Evolutionary conservation across 2,888 invertebrate genomes (phyloP), one percentile per base, ranked within the genome.

Genomic region (Stenodera caucasica): DNA sequence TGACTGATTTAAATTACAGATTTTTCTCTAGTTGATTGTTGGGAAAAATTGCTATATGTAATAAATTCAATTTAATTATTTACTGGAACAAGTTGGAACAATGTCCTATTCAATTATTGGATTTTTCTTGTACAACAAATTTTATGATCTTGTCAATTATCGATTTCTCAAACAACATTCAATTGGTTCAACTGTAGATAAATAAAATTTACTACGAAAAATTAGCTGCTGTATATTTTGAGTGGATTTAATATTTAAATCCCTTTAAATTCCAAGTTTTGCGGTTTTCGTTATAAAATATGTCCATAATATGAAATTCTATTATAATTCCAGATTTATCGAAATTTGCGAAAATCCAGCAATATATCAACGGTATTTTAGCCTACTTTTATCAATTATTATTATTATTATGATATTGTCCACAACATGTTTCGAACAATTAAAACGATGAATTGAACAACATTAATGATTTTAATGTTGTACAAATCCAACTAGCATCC

Each of bases 221-320:
- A n/a, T n/a, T n/a, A n/a, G n/a, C n/a, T n/a, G 21, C 12, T 23
- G 6, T 23, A 45, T 45, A 45, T 45, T 45, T 45, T 23, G 3
- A 11, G 45, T 45, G 21, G 45, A 45, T 45, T 45, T 45, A 45
- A 45, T 45, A 45, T 45, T 45, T 45, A 23, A 45, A 45, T 23
- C 21, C 23, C 45, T 18, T 23, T 23, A 23, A 45, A 45, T 45
- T 45, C 21, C 2, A 21, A 2, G n/a, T 45, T 18, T 45, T 45
- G 21, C 18, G 45, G 45, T 45, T 23, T 6, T 45, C n/a, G 45
- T 45, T 21, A 23, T 12, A 0, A 12, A 40, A n/a, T 26, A 26
- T 26, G 26, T 26, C 26, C 3, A 5, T 3, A 26, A 3, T 3
- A 26, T 6, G 26, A 26, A n/a, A n/a, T n/a, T n/a, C n/a, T n/a